Evolutionary conservation across 2,113 vertebrate species (phyloP).

Genomic region (Phyllostomus discolor): DNA sequence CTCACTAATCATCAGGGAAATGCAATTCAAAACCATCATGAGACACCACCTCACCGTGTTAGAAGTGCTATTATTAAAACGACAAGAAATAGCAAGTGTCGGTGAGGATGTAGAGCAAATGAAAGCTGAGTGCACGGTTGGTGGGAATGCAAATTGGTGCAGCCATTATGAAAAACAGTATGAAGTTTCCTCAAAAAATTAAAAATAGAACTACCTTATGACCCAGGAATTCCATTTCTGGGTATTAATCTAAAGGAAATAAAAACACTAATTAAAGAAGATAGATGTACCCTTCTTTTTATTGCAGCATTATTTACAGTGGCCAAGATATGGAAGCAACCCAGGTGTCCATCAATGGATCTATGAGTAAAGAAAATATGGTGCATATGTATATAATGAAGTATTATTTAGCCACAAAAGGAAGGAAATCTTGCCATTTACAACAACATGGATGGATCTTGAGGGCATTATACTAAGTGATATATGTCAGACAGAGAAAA

Average conservation of each 20-base stretch:
- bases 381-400: neutral
- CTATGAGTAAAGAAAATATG: neutral
- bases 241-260: neutral
- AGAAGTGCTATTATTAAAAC: neutral
- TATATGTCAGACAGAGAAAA: neutral
- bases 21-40: neutral
- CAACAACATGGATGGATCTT: neutral
- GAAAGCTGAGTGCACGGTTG: neutral
- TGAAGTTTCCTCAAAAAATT: neutral
- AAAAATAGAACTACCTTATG: neutral
- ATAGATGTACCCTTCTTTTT: neutral
- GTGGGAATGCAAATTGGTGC: neutral
- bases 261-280: neutral
- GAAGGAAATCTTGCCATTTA: neutral
- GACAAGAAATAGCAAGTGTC: neutral
- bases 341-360: neutral
- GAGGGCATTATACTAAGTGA: neutral
- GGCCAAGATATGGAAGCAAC: neutral
- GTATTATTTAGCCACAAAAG: neutral
- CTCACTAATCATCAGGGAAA: neutral
- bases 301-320: neutral
- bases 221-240: neutral
- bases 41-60: neutral
- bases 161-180: neutral
- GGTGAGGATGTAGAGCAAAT: neutral